Conservation (phyloP, 1,140 invertebrate genomes). For the Pomacea maculata region DNA sequence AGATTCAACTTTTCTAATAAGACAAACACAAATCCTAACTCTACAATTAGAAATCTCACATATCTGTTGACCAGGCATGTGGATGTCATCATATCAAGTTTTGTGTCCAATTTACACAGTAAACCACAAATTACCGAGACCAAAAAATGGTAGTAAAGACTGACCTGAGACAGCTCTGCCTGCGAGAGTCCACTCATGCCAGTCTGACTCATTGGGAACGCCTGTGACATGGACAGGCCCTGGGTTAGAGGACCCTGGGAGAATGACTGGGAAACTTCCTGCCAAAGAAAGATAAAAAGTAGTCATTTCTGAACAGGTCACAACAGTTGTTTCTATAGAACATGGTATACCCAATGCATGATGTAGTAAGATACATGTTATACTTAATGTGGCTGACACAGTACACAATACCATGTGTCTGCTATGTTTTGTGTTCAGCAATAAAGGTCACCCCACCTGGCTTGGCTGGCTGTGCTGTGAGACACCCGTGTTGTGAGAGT, state of each 20-base stretch:
- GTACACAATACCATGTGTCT: neutral
- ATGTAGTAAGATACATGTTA: too few species aligned
- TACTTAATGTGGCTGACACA: too few species aligned
- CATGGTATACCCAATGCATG: too few species aligned
- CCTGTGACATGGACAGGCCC: constrained; percentile 67
- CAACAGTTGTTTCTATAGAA: too few species aligned
- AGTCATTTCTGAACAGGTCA: too few species aligned
- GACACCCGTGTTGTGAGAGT: constrained; percentile 33
- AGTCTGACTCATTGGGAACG: constrained; percentile 66
- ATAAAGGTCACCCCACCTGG: constrained; percentile 40
- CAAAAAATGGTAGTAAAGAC: constrained; percentile 10
- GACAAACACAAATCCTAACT: too few species aligned
- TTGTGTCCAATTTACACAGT: too few species aligned
- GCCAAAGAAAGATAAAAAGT: constrained; percentile 10
- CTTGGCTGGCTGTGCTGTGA: constrained; percentile 61
- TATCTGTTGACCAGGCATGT: too few species aligned
- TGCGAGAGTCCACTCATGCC: constrained; percentile 68
- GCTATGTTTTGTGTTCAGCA: too few species aligned
- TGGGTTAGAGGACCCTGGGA: constrained; percentile 70
- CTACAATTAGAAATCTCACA: too few species aligned
- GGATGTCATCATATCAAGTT: neutral
- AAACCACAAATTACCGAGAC: too few species aligned
- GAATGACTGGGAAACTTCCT: constrained; percentile 63
- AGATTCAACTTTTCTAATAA: too few species aligned
- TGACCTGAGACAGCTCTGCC: constrained; percentile 69